A percentile compares a stretch with the other conserved stretches of the same genome.
Conservation (phyloP, 2,888 invertebrate genomes). For the Julus scanicus region DNA sequence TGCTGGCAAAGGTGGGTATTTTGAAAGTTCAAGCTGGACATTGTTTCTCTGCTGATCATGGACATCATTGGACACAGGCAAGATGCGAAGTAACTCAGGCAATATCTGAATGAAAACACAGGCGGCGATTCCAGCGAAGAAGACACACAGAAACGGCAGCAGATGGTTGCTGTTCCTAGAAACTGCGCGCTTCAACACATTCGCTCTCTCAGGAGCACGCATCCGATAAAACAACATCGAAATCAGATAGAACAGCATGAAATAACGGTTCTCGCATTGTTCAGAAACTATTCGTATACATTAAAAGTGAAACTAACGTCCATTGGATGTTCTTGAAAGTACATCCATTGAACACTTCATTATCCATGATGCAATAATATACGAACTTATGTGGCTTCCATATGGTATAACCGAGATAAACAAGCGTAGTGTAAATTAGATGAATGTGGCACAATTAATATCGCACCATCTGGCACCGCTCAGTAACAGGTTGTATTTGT, state of each 20-base stretch:
- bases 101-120: slow-evolving; percentile 44
- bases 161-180: background rate
- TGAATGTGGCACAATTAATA: background rate
- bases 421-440: background rate
- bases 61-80: background rate
- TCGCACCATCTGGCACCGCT: background rate
- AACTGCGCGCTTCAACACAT: background rate
- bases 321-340: background rate
- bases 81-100: slow-evolving; percentile 49
- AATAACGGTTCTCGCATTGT: background rate
- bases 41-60: background rate
- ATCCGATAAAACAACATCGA: background rate
- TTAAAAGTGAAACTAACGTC: background rate
- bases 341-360: background rate
- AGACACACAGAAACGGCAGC: slow-evolving; percentile 8
- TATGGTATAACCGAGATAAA: background rate
- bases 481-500: background rate
- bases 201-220: background rate
- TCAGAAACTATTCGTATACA: background rate
- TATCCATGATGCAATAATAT: background rate
- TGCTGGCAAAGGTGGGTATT: slow-evolving; percentile 9
- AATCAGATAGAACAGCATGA: background rate
- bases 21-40: background rate
- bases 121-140: slow-evolving; percentile 40
- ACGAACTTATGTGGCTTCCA: background rate